These are phyloP conservation scores for Sinonovacula constricta DNA, from an alignment of 1,140 invertebrate species.

Conservation along the genomic window DNA sequence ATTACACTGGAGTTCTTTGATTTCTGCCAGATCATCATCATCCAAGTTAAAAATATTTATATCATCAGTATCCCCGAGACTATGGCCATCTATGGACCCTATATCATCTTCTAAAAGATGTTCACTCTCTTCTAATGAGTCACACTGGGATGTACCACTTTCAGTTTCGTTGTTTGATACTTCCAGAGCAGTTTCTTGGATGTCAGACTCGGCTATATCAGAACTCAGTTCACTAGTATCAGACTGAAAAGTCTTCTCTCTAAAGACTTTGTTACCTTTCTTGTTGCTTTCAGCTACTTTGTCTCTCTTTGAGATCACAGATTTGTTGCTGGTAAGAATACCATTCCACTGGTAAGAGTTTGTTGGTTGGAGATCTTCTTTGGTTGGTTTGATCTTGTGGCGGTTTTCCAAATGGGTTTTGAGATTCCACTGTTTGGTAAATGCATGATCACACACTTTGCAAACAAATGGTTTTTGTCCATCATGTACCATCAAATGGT, in stretches of 20 bases:
- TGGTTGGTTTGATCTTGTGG: conserved; percentile 49
- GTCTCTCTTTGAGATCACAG: background rate
- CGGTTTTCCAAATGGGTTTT: conserved; percentile 51
- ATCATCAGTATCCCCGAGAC: conserved; percentile 32
- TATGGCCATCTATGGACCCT: conserved; percentile 25
- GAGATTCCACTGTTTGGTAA: conserved; percentile 51
- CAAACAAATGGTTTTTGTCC: conserved; percentile 49
- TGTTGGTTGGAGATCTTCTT: conserved; percentile 36
- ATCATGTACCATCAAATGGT: conserved; percentile 52
- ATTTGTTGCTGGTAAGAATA: conserved; percentile 3
- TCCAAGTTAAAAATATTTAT: conserved; percentile 47
- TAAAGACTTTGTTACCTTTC: conserved; percentile 2
- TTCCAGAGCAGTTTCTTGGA: background rate
- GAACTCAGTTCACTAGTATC: background rate
- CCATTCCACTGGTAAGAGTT: conserved; percentile 19
- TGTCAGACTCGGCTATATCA: background rate
- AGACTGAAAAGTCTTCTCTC: background rate
- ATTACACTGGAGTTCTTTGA: conserved; percentile 36
- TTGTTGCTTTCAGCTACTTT: background rate
- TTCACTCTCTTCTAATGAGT: background rate
- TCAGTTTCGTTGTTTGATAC: background rate
- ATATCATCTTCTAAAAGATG: background rate
- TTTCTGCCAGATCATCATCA: conserved; percentile 48
- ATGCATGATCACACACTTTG: conserved; percentile 49
- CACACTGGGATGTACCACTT: background rate